Evolutionary conservation across 2,888 invertebrate genomes (phyloP).

Genomic region (Minunthozetes semirufus): DNA sequence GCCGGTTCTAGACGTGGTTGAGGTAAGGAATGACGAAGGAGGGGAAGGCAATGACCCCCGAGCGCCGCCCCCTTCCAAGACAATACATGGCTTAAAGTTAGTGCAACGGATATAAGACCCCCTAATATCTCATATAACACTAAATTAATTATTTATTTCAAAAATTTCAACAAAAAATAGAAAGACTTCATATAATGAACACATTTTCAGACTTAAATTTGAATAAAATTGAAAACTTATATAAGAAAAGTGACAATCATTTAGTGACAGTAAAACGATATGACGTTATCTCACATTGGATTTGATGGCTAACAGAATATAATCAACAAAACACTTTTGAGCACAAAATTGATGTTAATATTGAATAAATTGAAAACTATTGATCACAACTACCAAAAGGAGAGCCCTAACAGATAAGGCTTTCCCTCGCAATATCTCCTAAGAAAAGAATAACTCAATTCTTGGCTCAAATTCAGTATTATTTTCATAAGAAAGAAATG

Average conservation of each 20-base stretch:
- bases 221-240: neutral
- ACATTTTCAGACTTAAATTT: neutral
- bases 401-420: no score
- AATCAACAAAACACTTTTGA: neutral
- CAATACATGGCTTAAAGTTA: no score
- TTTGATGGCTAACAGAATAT: neutral
- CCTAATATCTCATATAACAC: neutral
- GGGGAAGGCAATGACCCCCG: no score
- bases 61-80: no score
- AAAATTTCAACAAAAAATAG: neutral
- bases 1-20: no score
- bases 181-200: neutral
- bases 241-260: conserved; percentile 2
- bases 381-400: neutral
- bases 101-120: neutral
- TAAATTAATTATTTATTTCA: neutral
- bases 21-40: no score
- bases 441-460: no score
- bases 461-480: no score
- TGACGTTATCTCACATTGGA: neutral
- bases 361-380: neutral
- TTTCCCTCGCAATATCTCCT: no score
- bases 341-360: neutral
- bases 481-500: no score
- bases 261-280: neutral